Base-by-base conservation (phyloP, 2,113 vertebrate species). In the Capreolus pygargus region DNA sequence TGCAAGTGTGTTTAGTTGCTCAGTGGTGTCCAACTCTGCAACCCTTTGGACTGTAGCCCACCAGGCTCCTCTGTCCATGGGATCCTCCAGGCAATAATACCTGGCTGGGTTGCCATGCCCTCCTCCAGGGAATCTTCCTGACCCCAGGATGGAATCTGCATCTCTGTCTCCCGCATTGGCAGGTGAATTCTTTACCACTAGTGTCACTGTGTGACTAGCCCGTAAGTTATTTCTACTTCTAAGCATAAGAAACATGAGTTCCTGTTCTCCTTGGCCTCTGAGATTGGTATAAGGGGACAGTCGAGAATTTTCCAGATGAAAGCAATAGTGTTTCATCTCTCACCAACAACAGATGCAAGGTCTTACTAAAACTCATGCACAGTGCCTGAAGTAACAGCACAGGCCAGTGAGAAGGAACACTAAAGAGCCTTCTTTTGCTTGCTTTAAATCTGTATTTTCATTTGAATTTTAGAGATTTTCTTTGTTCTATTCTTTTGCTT, bases 381-480 rank as follows among this genome's bases (percentile, higher is more conserved):
- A n/a, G 36, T 47, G 21, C 43, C 50, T 30, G 36, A 88, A 88
- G 81, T 47, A 47, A 61, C 25, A 55, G 7, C 14, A 36, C 0
- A 94, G 54, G 17, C 6, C 58, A 25, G 3, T 16, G 23, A 81
- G 15, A 52, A 33, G 10, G 0, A 36, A 52, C 55, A 3, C 83
- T 30, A 58, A 82, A 89, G 6, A 6, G 1, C 9, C 9, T n/a
- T 23, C 13, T 79, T 91, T 89, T 57, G 19, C 50, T 83, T 84
- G 11, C 14, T 82, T 95, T 81, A 93, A 96, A 86, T 79, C 25
- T 64, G 28, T 45, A 61, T 91, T 95, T 83, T 81, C 50, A 84
- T 36, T 93, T 93, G 25, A 52, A 87, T 87, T 97, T 95, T 95
- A 89, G 52, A 86, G 6, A 96, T 79, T 91, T 91, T 81, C 55